Evolutionary conservation across 2,113 vertebrate species (phyloP).

Genomic region (Lepus americanus): DNA sequence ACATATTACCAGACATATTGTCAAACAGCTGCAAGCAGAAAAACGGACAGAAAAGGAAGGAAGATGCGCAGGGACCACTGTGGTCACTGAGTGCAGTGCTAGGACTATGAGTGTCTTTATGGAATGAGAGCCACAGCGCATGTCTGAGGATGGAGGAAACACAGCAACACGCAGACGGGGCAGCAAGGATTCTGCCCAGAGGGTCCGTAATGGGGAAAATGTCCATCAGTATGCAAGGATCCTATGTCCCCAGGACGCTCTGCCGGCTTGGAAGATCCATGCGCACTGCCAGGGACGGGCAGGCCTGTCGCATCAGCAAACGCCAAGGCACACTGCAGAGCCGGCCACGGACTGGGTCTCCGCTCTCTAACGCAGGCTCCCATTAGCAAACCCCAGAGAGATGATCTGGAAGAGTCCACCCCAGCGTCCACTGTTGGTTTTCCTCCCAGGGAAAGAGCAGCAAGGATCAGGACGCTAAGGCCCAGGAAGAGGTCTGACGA

Average conservation of each 20-base stretch:
- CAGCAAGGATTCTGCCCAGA: rapidly evolving
- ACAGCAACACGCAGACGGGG: not conserved
- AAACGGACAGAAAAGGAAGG: not conserved
- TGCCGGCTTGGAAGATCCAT: rapidly evolving
- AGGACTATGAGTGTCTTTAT: not conserved
- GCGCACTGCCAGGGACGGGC: rapidly evolving
- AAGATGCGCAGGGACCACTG: not conserved
- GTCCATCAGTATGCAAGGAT: not conserved
- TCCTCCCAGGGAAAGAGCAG: not conserved
- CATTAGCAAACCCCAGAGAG: too few species aligned
- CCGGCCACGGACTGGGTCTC: rapidly evolving
- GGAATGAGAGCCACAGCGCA: rapidly evolving
- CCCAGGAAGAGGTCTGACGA: too few species aligned
- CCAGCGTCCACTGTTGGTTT: rapidly evolving
- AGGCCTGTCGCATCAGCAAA: rapidly evolving
- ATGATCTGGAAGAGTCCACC: not conserved
- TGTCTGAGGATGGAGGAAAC: not conserved
- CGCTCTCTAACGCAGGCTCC: rapidly evolving
- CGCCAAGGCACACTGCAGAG: not conserved
- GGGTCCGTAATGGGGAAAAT: not conserved
- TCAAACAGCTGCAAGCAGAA: constrained; percentile 83
- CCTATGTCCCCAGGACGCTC: rapidly evolving
- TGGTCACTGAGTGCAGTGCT: too few species aligned
- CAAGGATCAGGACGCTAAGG: rapidly evolving
- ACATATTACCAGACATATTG: too few species aligned